Evolutionary conservation across 1,140 invertebrate species (phyloP), one percentile per base, ranked within the genome.

Genomic region (Eriosoma lanigerum): DNA sequence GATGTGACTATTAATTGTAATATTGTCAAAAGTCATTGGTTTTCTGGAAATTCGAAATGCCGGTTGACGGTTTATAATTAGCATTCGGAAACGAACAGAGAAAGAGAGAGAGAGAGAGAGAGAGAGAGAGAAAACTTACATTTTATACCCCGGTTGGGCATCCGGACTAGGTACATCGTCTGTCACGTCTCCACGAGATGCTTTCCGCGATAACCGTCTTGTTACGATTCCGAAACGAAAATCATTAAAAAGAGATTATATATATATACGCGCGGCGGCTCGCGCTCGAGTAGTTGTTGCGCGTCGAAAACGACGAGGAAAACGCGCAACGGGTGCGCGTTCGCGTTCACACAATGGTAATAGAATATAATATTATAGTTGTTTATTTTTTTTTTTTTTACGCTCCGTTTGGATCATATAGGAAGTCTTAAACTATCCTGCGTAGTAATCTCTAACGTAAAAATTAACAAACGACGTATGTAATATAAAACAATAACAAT

Each of bases 201-300:
- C 19, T 21, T 46, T 24, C 21, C 64, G 29, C 64, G 64, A 68
- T 68, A 68, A 68, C 44, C 21, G 21, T 17, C 52, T 54, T 48
- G 64, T 68, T 54, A 68, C 13, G 13, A n/a, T 38, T 46, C 38
- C 21, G 38, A 21, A 29, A 48, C 64, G 38, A 48, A 68, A 68
- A 46, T 68, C 64, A 68, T 68, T 68, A 68, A 68, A 68, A 68
- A 46, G n/a, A 68, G 64, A 68, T 68, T 68, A 68, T 48, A 46
- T 21, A 46, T 68, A 68, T 48, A 46, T 21, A 46, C 5, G 38
- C 38, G 38, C 12, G n/a, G n/a, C n/a, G n/a, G n/a, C n/a, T n/a
- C n/a, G 21, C 44, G 21, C 8, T 38, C 64, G 10, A 64, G 10
- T 38, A 12, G 21, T 24, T 24, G 21, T 24, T 19, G 26, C 60